Conservation (phyloP, 2,888 invertebrate genomes). For the Aspidiotus destructor region DNA sequence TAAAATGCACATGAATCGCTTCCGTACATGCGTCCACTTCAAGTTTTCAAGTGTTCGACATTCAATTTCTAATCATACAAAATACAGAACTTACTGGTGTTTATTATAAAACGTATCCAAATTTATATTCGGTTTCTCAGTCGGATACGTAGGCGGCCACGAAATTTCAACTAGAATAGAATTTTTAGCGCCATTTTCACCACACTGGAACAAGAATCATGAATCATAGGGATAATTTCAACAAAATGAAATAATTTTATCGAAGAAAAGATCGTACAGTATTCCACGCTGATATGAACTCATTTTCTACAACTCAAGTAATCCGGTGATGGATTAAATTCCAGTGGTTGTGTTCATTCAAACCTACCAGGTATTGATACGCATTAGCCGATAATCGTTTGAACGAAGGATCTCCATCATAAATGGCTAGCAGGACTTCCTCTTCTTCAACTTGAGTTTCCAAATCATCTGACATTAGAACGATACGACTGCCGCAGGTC, state of each 20-base stretch:
- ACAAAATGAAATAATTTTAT: background rate
- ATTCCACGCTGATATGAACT: too few species aligned
- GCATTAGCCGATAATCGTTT: constrained; percentile 66
- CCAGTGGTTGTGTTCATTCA: too few species aligned
- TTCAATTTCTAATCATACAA: background rate
- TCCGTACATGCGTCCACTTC: background rate
- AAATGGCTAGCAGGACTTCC: constrained; percentile 84
- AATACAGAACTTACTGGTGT: constrained; percentile 63
- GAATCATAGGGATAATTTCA: constrained; percentile 18
- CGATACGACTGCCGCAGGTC: background rate
- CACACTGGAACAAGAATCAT: constrained; percentile 52
- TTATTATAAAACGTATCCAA: constrained; percentile 90
- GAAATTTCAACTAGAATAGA: constrained; percentile 79
- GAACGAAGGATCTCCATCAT: constrained; percentile 82
- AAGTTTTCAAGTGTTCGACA: too few species aligned
- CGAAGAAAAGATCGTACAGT: background rate
- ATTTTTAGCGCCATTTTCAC: constrained; percentile 63
- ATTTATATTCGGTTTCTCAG: constrained; percentile 67
- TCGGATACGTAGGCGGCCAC: constrained; percentile 81
- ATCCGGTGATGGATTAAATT: too few species aligned
- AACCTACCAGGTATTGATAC: constrained; percentile 80
- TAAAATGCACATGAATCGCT: background rate
- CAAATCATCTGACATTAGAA: constrained; percentile 46
- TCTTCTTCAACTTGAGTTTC: constrained; percentile 78
- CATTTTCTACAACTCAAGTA: background rate